Conservation (phyloP, 2,888 invertebrate genomes). For the Drosophila anomelani region DNA sequence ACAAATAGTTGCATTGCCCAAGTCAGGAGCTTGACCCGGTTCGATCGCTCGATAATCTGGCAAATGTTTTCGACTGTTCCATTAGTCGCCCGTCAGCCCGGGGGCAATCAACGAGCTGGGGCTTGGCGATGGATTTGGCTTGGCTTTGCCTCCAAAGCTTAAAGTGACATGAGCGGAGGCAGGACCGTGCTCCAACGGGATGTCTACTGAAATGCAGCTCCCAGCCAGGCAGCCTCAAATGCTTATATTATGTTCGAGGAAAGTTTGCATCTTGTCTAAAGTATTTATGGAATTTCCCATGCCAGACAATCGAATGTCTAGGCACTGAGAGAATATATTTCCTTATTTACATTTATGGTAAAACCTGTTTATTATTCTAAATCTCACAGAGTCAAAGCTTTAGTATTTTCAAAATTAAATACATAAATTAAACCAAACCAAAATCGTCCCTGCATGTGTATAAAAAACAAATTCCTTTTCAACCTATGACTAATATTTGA, state of each 20-base stretch:
- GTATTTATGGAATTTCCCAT: constrained; percentile 22
- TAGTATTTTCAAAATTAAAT: too few relatives aligned
- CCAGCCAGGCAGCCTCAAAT: not conserved
- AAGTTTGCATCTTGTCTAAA: constrained; percentile 16
- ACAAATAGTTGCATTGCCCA: constrained; percentile 43
- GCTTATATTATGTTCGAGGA: constrained; percentile 1
- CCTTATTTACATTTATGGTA: not conserved
- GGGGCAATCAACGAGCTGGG: constrained; percentile 31
- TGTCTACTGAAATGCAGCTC: constrained; percentile 29
- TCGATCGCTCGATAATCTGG: constrained; percentile 34
- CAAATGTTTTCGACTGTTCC: constrained; percentile 45
- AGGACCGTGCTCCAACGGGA: constrained; percentile 7
- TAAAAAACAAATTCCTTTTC: too few relatives aligned
- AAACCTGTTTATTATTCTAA: too few relatives aligned
- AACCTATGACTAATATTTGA: too few relatives aligned
- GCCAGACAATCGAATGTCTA: constrained; percentile 9
- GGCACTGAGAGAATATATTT: constrained; percentile 10
- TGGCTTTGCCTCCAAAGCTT: constrained; percentile 24
- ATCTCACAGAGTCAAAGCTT: too few relatives aligned
- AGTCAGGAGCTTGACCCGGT: constrained; percentile 36
- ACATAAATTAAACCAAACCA: too few relatives aligned
- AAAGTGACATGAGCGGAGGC: constrained; percentile 5
- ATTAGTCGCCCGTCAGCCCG: constrained; percentile 45
- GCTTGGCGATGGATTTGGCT: constrained; percentile 20
- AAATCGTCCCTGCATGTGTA: too few relatives aligned